Conservation (phyloP, 1,140 invertebrate genomes). For the Chionoecetes opilio region DNA sequence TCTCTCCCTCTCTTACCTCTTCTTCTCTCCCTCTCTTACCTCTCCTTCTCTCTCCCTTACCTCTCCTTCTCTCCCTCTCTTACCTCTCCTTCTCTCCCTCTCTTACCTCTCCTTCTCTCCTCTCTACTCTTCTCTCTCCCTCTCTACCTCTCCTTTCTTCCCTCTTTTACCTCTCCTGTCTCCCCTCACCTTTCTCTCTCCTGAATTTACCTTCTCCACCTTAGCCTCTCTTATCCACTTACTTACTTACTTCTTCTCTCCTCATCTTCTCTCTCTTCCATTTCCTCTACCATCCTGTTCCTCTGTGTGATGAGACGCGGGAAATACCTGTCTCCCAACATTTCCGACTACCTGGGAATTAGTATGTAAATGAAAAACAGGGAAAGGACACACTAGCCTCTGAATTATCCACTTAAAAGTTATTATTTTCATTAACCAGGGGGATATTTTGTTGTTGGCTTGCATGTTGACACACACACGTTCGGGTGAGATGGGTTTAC, state of each 20-base stretch:
- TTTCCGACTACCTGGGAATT: neutral
- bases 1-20: neutral
- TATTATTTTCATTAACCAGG: neutral
- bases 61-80: neutral
- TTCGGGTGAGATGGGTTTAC: no score
- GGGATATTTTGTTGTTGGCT: neutral
- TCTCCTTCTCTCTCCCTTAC: neutral
- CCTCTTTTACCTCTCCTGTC: no score
- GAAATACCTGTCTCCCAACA: slow-evolving; percentile 7
- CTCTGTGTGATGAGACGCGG: neutral
- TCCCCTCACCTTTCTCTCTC: no score
- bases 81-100: neutral
- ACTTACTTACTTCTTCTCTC: no score
- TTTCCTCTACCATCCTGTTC: no score
- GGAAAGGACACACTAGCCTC: neutral
- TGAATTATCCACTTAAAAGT: slow-evolving; percentile 4
- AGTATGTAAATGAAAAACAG: neutral
- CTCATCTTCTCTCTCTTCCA: no score
- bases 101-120: neutral
- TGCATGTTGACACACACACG: neutral
- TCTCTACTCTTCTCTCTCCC: neutral
- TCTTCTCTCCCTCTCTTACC: neutral
- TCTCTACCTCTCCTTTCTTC: neutral
- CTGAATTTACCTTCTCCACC: no score
- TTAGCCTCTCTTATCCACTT: no score